Evolutionary conservation across 2,797 vertebrate genomes (phyloP).

Genomic region (Thalassophryne amazonica): DNA sequence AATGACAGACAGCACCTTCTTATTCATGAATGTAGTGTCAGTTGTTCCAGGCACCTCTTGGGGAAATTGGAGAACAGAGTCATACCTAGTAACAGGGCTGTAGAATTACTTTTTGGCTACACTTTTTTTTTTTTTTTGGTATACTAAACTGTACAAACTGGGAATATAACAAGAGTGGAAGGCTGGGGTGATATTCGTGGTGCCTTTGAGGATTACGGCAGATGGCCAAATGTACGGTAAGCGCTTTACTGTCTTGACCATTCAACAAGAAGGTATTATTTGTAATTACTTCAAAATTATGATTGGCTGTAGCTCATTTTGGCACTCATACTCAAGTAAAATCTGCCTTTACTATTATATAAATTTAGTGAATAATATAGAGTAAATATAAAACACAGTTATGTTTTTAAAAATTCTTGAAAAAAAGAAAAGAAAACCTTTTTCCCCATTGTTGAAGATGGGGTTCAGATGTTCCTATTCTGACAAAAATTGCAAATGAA

Average conservation of each 20-base stretch:
- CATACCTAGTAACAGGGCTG: conserved; percentile 61
- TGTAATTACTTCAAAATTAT: conserved; percentile 1
- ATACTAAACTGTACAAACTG: conserved; percentile 33
- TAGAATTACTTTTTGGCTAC: conserved; percentile 13
- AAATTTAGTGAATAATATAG: no score
- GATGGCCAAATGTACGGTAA: conserved; percentile 36
- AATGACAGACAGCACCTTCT: conserved; percentile 30
- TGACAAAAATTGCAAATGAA: no score
- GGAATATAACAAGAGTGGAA: conserved; percentile 35
- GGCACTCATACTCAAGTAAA: no score
- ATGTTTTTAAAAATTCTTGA: no score
- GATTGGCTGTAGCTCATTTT: neutral
- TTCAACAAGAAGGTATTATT: conserved; percentile 9
- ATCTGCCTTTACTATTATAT: no score
- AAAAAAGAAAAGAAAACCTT: no score
- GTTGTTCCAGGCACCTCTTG: conserved; percentile 31
- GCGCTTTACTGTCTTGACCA: conserved; percentile 26
- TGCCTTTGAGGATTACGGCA: conserved; percentile 40
- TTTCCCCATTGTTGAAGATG: no score
- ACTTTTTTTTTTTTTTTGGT: conserved; percentile 54
- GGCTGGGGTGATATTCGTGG: conserved; percentile 40
- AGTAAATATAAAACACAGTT: no score
- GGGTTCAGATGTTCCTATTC: no score
- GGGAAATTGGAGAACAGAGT: conserved; percentile 31
- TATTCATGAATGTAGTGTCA: conserved; percentile 31